Conservation (phyloP, 2,113 vertebrate genomes). For the Ammodytes dubius region DNA sequence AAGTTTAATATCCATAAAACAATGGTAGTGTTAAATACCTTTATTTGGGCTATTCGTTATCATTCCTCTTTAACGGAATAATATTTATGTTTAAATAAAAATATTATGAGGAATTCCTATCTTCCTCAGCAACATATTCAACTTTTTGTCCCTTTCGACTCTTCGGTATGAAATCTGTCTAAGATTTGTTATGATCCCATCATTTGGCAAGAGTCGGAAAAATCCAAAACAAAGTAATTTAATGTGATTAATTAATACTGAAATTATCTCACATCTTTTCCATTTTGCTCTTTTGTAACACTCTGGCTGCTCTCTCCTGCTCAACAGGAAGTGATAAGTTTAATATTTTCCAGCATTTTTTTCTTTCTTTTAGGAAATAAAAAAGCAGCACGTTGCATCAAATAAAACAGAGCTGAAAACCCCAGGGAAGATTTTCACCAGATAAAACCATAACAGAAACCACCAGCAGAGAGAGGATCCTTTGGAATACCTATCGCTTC, state of each 20-base stretch:
- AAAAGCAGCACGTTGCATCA: neutral
- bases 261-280: slow-evolving; percentile 23
- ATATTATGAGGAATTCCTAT: too few species aligned
- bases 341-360: slow-evolving; percentile 17
- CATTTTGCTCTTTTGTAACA: slow-evolving; percentile 12
- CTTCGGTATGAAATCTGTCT: too few species aligned
- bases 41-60: too few species aligned
- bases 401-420: neutral
- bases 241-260: neutral
- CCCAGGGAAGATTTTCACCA: neutral
- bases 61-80: too few species aligned
- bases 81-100: too few species aligned
- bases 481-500: neutral
- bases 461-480: neutral
- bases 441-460: neutral
- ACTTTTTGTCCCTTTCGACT: too few species aligned
- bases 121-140: too few species aligned
- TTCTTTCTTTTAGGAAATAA: neutral
- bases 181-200: neutral
- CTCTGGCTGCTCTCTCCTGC: slow-evolving; percentile 35
- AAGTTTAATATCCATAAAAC: too few species aligned
- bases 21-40: too few species aligned
- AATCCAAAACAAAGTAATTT: neutral
- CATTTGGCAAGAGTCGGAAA: neutral
- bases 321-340: slow-evolving; percentile 43